phyloP scores from a whole-genome alignment of 2,113 vertebrate genomes.

The Formicarius rufipectus region DNA sequence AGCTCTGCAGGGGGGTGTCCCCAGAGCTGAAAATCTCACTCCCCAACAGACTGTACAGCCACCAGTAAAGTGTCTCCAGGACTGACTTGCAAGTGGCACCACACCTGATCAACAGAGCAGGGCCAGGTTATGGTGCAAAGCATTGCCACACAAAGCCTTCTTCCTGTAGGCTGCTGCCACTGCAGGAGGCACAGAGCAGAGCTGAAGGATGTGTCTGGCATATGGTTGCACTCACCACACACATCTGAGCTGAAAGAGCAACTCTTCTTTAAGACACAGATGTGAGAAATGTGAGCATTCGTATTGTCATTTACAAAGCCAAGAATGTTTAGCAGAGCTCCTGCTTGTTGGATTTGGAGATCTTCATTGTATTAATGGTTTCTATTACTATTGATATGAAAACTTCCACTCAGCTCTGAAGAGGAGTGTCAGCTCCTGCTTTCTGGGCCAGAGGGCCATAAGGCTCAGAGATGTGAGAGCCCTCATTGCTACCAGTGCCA shows the following conservation, averaged over 20 bases:
- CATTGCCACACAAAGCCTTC: not conserved
- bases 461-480: not conserved
- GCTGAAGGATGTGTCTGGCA: not conserved
- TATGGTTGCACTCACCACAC: not conserved
- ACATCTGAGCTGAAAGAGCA: rapidly evolving
- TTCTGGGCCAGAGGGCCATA: not conserved
- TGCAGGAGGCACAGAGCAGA: not conserved
- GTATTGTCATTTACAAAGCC: not conserved
- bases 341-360: not conserved
- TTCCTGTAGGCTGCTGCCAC: not conserved
- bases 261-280: not conserved
- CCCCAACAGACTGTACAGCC: not conserved
- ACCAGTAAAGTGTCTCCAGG: too few relatives aligned
- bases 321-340: not conserved
- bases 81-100: not conserved
- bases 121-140: not conserved
- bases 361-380: not conserved
- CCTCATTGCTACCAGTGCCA: not conserved
- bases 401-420: not conserved
- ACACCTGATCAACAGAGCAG: not conserved
- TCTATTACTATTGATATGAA: not conserved
- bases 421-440: not conserved
- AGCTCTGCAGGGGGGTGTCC: too few relatives aligned
- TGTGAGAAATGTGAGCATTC: not conserved
- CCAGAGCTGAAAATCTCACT: not conserved